Base-by-base conservation (phyloP, 2,888 invertebrate genomes). In the Synergus japonicus region DNA sequence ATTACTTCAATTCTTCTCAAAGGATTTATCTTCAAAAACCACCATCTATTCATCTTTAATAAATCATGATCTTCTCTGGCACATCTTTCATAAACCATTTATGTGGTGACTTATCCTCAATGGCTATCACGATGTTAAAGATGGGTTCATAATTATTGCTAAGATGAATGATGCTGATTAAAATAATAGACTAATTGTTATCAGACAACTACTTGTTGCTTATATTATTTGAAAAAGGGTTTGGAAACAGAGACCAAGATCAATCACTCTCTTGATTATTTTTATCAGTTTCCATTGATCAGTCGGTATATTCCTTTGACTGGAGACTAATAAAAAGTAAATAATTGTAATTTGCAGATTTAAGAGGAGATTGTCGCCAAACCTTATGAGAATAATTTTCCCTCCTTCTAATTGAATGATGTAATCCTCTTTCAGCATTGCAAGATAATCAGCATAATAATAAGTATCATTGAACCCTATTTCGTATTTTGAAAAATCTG, bases 1-100 rank as follows among this genome's bases (percentile, higher is more conserved):
- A 88, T 88, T 88, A 88, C 85, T 84, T 87, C 86, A 64, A n/a
- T 44, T 46, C 73, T 73, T 46, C 73, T 73, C 9, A 4, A 73
- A 73, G 46, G 12, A 69, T 64, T 64, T 41, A n/a, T 41, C 60
- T 41, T 22, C 13, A 15, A 12, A 13, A 76, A 54, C 9, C 12
- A 60, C 22, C 12, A 9, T 60, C 22, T 60, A 8, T 54, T 54
- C n/a, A n/a, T n/a, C n/a, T 54, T n/a, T 7, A 54, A 54, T 54
- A n/a, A 49, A 49, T 49, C 15, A 49, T 15, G 5, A 49, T 2
- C 49, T 49, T 0, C 15, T 49, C 7, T 49, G 7, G 49, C 1
- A 2, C 1, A 49, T 49, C 13, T 7, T 13, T 4, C 13, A 49
- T 5, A 7, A 0, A 54, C 7, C 7, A 54, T 2, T 29, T 29